phyloP scores from a whole-genome alignment of 2,888 invertebrate genomes.

The Quadriops clusia region DNA sequence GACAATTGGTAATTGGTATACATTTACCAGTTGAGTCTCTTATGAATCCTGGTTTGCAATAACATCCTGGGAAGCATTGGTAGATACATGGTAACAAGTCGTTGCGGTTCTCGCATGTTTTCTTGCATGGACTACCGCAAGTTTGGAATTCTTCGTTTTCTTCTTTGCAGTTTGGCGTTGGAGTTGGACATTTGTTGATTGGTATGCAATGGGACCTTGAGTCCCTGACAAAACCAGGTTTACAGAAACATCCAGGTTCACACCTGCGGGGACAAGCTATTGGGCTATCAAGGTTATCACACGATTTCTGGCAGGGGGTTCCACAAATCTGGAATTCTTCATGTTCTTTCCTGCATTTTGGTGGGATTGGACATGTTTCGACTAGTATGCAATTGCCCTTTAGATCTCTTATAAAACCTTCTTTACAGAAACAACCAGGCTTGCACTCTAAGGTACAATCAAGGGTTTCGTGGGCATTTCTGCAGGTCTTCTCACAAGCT shows the following conservation, averaged over 20 bases:
- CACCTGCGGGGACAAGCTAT: too few relatives aligned
- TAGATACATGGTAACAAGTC: background rate
- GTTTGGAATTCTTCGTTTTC: background rate
- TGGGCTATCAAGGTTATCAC: too few relatives aligned
- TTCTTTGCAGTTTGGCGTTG: too few relatives aligned
- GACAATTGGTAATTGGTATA: slow-evolving; percentile 7
- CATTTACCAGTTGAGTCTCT: slow-evolving; percentile 21
- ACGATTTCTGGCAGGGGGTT: too few relatives aligned
- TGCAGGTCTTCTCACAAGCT: too few relatives aligned
- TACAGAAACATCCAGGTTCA: too few relatives aligned
- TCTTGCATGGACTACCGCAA: too few relatives aligned
- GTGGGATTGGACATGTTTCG: background rate
- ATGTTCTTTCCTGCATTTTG: too few relatives aligned
- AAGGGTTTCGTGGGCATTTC: background rate
- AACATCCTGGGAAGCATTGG: slow-evolving; percentile 13
- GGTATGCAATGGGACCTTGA: too few relatives aligned
- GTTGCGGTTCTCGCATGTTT: background rate
- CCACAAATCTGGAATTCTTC: too few relatives aligned
- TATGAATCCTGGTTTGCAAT: slow-evolving; percentile 32
- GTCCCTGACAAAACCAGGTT: too few relatives aligned
- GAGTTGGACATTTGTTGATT: too few relatives aligned
- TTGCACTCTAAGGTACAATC: slow-evolving; percentile 6
- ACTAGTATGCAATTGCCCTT: slow-evolving; percentile 17
- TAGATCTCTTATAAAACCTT: slow-evolving; percentile 28
- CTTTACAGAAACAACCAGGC: slow-evolving; percentile 24